phyloP scores from a whole-genome alignment of 1,140 invertebrate genomes.

The Zaprionus gabonicus region DNA sequence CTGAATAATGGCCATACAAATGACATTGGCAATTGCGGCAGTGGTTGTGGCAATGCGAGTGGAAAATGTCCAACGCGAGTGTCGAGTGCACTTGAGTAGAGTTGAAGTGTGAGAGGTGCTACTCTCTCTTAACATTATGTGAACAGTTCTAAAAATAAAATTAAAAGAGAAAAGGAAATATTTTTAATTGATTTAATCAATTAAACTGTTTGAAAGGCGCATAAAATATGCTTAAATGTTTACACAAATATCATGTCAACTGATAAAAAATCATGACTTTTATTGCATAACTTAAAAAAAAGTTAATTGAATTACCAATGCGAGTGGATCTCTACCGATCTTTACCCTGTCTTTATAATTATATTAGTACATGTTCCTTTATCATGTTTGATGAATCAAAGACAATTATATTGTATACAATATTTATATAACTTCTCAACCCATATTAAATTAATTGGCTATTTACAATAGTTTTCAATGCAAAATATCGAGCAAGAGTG shows the following conservation, averaged over 20 bases:
- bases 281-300: not conserved
- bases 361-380: too few species aligned
- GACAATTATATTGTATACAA: too few species aligned
- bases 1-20: slow-evolving; percentile 70
- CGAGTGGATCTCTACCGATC: not conserved
- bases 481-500: too few species aligned
- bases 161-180: too few species aligned
- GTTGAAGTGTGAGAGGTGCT: not conserved
- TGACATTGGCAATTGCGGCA: slow-evolving; percentile 37
- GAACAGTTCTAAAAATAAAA: too few species aligned
- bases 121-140: too few species aligned
- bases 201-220: too few species aligned
- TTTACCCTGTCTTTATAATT: not conserved
- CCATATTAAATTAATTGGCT: too few species aligned
- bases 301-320: not conserved
- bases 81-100: not conserved
- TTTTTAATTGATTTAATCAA: too few species aligned
- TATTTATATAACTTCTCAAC: too few species aligned
- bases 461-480: too few species aligned
- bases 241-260: not conserved
- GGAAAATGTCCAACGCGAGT: slow-evolving; percentile 14
- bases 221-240: not conserved
- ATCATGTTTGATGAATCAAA: too few species aligned
- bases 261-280: not conserved
- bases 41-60: not conserved